A percentile compares a stretch with the other conserved stretches of the same genome.
Evolutionary conservation across 2,797 vertebrate genomes (phyloP).

Genomic region (Sebastes goodei): DNA sequence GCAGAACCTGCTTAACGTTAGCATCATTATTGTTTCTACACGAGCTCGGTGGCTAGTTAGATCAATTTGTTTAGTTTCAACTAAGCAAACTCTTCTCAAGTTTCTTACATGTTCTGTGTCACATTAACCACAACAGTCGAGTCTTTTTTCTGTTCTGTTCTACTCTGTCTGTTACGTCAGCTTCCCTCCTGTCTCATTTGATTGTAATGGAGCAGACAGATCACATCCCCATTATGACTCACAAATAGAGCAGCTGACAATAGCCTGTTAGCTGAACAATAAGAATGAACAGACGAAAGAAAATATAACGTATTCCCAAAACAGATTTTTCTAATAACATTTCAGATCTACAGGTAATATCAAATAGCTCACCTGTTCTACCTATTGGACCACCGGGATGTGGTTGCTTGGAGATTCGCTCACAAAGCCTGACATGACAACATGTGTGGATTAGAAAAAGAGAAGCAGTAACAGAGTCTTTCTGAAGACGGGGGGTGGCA

Average conservation of each 20-base stretch:
- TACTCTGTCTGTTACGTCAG: not conserved
- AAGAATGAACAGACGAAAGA: not conserved
- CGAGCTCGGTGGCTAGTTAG: no score
- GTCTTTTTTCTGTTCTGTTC: not conserved
- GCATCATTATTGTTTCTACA: no score
- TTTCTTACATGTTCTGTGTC: no score
- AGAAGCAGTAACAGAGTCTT: not conserved
- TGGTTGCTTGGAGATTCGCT: slow-evolving; percentile 3
- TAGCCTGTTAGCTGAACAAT: not conserved
- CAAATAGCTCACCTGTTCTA: not conserved
- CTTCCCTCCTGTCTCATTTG: not conserved
- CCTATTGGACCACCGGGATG: not conserved
- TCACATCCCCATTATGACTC: not conserved
- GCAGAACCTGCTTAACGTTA: no score
- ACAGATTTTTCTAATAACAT: not conserved
- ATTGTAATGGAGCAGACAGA: not conserved
- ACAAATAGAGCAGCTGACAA: not conserved
- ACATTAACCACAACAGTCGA: not conserved
- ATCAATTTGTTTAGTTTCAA: no score
- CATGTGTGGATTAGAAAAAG: not conserved
- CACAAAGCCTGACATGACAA: slow-evolving; percentile 7
- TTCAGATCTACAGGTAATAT: not conserved
- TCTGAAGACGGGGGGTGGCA: not conserved
- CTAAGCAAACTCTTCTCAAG: no score
- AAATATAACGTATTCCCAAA: not conserved